A percentile compares a stretch with the other conserved stretches of the same genome.
Conservation (phyloP, 1,140 invertebrate genomes). For the Euwallacea fornicatus region DNA sequence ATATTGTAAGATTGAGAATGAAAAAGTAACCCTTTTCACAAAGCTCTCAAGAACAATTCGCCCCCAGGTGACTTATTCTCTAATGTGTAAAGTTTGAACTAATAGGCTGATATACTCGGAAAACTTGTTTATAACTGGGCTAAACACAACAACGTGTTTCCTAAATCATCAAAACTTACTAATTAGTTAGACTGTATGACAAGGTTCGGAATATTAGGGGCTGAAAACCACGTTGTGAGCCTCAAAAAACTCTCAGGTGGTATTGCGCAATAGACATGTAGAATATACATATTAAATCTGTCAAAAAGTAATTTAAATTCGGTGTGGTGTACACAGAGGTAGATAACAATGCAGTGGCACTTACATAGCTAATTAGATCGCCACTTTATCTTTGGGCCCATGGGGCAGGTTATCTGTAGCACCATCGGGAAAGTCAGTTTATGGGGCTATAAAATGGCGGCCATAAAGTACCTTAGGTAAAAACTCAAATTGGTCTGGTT, state of each 20-base stretch:
- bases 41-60: too few relatives aligned
- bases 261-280: too few relatives aligned
- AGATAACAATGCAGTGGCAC: conserved; percentile 27
- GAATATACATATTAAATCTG: too few relatives aligned
- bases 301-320: too few relatives aligned
- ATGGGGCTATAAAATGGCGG: conserved; percentile 26
- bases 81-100: neutral
- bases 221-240: too few relatives aligned
- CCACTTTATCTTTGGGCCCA: conserved; percentile 24
- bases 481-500: conserved; percentile 31
- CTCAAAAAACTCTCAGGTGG: too few relatives aligned
- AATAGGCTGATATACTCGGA: conserved; percentile 5
- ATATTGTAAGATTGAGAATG: too few relatives aligned
- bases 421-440: conserved; percentile 33
- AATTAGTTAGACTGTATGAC: neutral
- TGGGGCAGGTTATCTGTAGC: conserved; percentile 28
- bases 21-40: too few relatives aligned
- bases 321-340: neutral
- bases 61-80: neutral
- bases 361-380: conserved; percentile 35
- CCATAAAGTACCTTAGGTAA: conserved; percentile 28
- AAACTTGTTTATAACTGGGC: neutral
- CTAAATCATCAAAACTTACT: conserved; percentile 3
- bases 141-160: conserved; percentile 2
- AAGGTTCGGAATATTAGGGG: too few relatives aligned